phyloP scores from a whole-genome alignment of 2,888 invertebrate species.

The Perizoma flavofasciatum region DNA sequence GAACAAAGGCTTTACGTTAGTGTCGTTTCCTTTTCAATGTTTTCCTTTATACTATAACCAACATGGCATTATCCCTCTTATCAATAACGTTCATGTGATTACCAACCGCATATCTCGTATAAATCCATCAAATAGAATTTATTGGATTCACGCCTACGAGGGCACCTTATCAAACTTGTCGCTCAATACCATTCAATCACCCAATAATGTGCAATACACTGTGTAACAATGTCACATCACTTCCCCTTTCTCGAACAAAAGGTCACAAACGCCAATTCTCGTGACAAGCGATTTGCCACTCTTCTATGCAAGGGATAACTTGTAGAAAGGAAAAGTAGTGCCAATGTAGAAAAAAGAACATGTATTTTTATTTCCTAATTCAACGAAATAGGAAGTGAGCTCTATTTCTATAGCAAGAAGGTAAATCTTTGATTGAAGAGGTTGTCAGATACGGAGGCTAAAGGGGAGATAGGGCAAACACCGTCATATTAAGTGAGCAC shows the following conservation, averaged over 20 bases:
- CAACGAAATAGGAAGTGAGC: slow-evolving; percentile 25
- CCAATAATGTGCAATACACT: slow-evolving; percentile 83
- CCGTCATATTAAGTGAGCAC: slow-evolving; percentile 83
- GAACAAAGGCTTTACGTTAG: too few species aligned
- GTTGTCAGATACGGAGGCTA: slow-evolving; percentile 38
- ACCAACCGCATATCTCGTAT: slow-evolving; percentile 17
- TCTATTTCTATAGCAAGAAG: background rate
- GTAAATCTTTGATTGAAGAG: slow-evolving; percentile 35
- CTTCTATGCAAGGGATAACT: slow-evolving; percentile 21
- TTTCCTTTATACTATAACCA: too few species aligned
- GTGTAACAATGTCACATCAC: slow-evolving; percentile 80
- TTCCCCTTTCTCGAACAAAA: slow-evolving; percentile 54
- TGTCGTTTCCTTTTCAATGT: too few species aligned
- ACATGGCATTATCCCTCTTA: slow-evolving; percentile 8
- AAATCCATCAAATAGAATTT: slow-evolving; percentile 46
- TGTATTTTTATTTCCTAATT: slow-evolving; percentile 59
- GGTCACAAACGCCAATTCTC: slow-evolving; percentile 35
- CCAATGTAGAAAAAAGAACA: slow-evolving; percentile 60
- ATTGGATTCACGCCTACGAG: slow-evolving; percentile 48
- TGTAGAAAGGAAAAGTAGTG: slow-evolving; percentile 7
- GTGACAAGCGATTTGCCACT: slow-evolving; percentile 38
- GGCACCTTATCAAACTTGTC: slow-evolving; percentile 79
- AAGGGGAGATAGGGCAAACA: slow-evolving; percentile 80
- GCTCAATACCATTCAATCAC: slow-evolving; percentile 81
- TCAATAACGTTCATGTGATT: slow-evolving; percentile 11